phyloP scores from a whole-genome alignment of 2,113 vertebrate species.

The Aptenodytes patagonicus region DNA sequence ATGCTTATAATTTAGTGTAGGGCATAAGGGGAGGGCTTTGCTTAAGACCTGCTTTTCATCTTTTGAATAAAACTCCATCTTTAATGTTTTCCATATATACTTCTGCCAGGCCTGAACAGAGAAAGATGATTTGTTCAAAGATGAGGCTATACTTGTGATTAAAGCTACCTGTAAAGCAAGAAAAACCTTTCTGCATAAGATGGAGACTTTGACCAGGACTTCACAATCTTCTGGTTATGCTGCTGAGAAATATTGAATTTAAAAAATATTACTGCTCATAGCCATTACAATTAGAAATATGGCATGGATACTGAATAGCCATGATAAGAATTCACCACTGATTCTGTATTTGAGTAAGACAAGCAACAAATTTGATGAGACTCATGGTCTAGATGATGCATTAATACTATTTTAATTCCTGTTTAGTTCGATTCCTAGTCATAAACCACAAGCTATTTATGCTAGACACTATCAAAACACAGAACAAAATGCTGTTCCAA shows the following conservation, averaged over 20 bases:
- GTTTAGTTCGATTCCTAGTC: neutral
- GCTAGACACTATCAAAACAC: neutral
- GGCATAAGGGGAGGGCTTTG: neutral
- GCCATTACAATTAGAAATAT: neutral
- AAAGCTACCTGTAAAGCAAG: neutral
- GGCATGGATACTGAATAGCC: neutral
- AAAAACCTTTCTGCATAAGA: neutral
- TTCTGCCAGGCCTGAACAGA: neutral
- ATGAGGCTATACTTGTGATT: neutral
- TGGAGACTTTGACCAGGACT: neutral
- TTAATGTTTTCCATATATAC: neutral
- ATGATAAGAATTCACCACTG: neutral
- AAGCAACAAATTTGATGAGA: neutral
- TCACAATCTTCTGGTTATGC: neutral
- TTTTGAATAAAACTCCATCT: neutral
- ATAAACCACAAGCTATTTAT: neutral
- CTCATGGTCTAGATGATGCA: neutral
- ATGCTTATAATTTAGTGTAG: neutral
- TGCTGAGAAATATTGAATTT: neutral
- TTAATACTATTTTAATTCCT: neutral
- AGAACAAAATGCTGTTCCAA: neutral
- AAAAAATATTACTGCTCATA: neutral
- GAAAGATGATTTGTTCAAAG: neutral
- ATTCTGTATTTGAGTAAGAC: neutral
- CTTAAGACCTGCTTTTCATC: neutral